Evolutionary conservation across 1,140 invertebrate genomes (phyloP).

Genomic region (Saccostrea glomerata): DNA sequence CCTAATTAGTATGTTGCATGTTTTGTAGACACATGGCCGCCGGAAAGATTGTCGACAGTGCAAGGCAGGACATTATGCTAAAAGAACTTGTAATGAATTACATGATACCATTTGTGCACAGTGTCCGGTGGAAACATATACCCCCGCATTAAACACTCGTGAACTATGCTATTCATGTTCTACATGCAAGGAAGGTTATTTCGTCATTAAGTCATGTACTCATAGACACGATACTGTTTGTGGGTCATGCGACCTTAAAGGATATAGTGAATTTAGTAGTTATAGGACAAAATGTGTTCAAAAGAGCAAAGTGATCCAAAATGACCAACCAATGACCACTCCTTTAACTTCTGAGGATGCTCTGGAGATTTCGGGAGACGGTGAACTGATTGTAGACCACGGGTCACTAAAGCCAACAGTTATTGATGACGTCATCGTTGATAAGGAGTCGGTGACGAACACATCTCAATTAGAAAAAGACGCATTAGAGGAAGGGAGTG

Average conservation of each 20-base stretch:
- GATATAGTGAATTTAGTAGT: neutral
- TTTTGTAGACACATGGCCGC: neutral
- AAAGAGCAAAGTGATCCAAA: neutral
- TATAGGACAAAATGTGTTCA: conserved; percentile 9
- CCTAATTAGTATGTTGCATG: neutral
- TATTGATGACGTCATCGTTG: conserved; percentile 13
- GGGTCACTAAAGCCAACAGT: neutral
- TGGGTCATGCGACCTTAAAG: conserved; percentile 24
- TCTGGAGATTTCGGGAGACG: neutral
- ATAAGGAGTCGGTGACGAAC: neutral
- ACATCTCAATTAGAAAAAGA: neutral
- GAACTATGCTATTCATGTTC: conserved; percentile 32
- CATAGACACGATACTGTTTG: conserved; percentile 9
- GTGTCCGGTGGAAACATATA: conserved; percentile 20
- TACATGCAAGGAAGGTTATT: conserved; percentile 29
- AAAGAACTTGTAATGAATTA: conserved; percentile 33
- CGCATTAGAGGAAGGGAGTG: conserved; percentile 34
- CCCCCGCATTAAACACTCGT: conserved; percentile 1
- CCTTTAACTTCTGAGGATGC: neutral
- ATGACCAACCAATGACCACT: neutral
- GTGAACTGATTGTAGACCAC: neutral
- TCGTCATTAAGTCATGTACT: conserved; percentile 35
- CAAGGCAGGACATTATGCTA: conserved; percentile 42
- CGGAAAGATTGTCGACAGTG: conserved; percentile 35
- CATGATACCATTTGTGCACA: conserved; percentile 40